Evolutionary conservation across 2,113 vertebrate genomes (phyloP).

Genomic region (Crotalus viridis): DNA sequence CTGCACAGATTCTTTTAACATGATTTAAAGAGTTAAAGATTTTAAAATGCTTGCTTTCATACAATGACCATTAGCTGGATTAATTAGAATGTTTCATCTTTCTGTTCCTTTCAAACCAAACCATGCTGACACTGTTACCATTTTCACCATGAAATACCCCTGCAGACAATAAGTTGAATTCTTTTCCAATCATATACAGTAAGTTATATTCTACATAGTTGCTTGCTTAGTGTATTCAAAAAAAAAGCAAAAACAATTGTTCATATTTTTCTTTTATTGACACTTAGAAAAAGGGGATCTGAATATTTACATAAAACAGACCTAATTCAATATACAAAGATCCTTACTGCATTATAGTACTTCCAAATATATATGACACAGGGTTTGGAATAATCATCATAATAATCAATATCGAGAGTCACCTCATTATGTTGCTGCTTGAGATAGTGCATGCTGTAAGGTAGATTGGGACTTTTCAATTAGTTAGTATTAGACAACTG

Average conservation of each 20-base stretch:
- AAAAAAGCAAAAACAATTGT: background rate
- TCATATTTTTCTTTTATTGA: background rate
- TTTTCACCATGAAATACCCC: background rate
- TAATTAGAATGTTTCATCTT: slow-evolving; percentile 31
- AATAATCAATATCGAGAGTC: background rate
- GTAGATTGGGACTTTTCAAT: background rate
- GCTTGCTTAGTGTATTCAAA: background rate
- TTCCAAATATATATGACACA: background rate
- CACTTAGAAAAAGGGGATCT: background rate
- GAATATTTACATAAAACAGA: background rate
- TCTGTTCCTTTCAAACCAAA: background rate
- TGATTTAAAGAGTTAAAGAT: slow-evolving; percentile 16
- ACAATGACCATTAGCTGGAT: slow-evolving; percentile 8
- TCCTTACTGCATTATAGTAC: background rate
- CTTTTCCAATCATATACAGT: background rate
- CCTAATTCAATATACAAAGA: background rate
- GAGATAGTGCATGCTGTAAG: background rate
- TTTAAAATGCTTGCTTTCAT: slow-evolving; percentile 28
- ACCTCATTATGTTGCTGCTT: background rate
- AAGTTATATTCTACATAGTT: background rate
- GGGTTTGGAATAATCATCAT: background rate
- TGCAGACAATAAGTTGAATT: background rate
- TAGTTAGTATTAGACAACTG: background rate
- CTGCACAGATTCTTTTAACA: background rate
- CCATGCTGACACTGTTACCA: background rate